A percentile compares a stretch with the other conserved stretches of the same genome.
phyloP scores from a whole-genome alignment of 2,888 invertebrate genomes.

The Campoletis raptor region DNA sequence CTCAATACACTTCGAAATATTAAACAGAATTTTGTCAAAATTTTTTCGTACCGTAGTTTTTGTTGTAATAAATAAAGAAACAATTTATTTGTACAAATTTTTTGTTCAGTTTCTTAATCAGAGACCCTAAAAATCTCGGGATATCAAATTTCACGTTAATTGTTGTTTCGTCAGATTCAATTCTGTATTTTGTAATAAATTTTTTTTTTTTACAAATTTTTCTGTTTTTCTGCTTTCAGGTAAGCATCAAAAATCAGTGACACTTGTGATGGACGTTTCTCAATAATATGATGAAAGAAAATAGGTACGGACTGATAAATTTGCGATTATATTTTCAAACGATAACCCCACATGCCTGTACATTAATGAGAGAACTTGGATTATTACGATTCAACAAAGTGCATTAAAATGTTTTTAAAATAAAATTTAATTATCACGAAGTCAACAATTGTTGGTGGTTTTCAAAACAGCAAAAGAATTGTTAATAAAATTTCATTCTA shows the following conservation, averaged over 20 bases:
- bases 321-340: not conserved
- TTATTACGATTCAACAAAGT: no score
- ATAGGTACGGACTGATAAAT: not conserved
- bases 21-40: no score
- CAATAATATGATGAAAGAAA: not conserved
- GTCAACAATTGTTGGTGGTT: no score
- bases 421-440: no score
- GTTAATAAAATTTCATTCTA: not conserved
- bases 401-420: no score
- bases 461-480: not conserved
- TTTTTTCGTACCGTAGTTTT: no score
- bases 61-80: no score
- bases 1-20: no score
- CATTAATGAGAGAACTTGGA: no score
- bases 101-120: no score
- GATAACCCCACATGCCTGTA: not conserved
- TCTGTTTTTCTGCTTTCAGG: conserved; percentile 19
- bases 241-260: not conserved
- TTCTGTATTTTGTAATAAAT: not conserved
- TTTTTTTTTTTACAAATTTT: not conserved
- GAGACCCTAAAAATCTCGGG: no score
- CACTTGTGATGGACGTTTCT: not conserved
- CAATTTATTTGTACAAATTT: no score
- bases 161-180: not conserved
- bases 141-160: not conserved